phyloP scores from a whole-genome alignment of 2,113 vertebrate genomes.

The Seriola dumerili region DNA sequence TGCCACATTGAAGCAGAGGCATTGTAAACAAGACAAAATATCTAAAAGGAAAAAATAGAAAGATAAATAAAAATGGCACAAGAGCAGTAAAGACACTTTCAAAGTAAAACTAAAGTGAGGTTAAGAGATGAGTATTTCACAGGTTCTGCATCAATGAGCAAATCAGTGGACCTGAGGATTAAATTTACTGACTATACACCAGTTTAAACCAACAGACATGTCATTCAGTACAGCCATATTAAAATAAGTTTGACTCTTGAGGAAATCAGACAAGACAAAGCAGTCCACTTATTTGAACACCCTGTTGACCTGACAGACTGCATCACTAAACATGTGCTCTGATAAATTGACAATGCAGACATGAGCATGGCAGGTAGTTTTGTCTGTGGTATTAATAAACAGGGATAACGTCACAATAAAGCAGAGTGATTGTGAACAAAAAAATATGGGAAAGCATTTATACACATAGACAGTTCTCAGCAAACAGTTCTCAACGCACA shows the following conservation, averaged over 20 bases:
- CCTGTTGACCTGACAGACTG: slow-evolving; percentile 12
- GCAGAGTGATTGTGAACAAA: slow-evolving; percentile 39
- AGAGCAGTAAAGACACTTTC: not conserved
- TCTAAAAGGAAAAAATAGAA: not conserved
- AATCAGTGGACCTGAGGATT: not conserved
- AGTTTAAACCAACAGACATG: not conserved
- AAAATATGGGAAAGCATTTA: slow-evolving; percentile 36
- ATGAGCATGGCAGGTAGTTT: slow-evolving; percentile 17
- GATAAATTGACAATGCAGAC: slow-evolving; percentile 1
- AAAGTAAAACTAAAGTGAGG: not conserved
- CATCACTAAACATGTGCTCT: slow-evolving; percentile 31
- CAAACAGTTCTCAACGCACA: slow-evolving; percentile 36
- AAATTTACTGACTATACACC: not conserved
- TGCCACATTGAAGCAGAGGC: too few species aligned
- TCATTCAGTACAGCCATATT: not conserved
- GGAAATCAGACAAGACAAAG: not conserved
- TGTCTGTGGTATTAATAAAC: slow-evolving; percentile 12
- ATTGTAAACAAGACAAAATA: slow-evolving; percentile 1
- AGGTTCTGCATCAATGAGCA: not conserved
- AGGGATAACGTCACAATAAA: slow-evolving; percentile 24
- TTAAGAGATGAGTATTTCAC: not conserved
- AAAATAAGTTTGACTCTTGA: not conserved
- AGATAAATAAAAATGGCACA: not conserved
- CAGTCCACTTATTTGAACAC: not conserved
- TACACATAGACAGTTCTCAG: slow-evolving; percentile 41